Conservation (phyloP, 2,113 vertebrate species). For the Macrotis lagotis region DNA sequence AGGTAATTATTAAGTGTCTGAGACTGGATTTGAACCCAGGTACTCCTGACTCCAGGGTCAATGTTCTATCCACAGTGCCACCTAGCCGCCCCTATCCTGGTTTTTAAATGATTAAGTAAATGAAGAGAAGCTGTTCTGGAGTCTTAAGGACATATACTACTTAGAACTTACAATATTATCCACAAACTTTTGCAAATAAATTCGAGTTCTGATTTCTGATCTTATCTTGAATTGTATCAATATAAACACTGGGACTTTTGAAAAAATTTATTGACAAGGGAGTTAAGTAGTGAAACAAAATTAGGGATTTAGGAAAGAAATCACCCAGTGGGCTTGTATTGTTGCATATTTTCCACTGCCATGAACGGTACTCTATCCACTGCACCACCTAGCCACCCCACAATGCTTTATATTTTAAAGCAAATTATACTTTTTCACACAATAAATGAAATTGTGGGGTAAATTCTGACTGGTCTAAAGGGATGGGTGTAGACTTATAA, state of each 20-base stretch:
- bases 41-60: no score
- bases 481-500: no score
- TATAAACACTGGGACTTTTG: conserved; percentile 46
- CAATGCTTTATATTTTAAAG: no score
- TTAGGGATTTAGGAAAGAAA: conserved; percentile 74
- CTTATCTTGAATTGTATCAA: conserved; percentile 38
- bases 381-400: no score
- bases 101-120: not conserved
- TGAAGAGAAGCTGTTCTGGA: not conserved
- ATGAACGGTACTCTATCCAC: conserved; percentile 79
- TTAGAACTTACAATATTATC: not conserved
- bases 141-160: not conserved
- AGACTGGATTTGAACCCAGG: no score
- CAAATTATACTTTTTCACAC: no score
- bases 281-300: conserved; percentile 69
- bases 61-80: no score
- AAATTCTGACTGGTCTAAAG: no score
- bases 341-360: conserved; percentile 75
- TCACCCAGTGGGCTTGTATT: conserved; percentile 80
- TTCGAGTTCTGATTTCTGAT: conserved; percentile 18
- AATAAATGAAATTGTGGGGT: no score
- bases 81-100: no score
- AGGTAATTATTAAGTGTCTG: no score
- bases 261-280: conserved; percentile 72
- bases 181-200: not conserved